phyloP scores from a whole-genome alignment of 2,797 vertebrate species.

The Fistularia commersonii region DNA sequence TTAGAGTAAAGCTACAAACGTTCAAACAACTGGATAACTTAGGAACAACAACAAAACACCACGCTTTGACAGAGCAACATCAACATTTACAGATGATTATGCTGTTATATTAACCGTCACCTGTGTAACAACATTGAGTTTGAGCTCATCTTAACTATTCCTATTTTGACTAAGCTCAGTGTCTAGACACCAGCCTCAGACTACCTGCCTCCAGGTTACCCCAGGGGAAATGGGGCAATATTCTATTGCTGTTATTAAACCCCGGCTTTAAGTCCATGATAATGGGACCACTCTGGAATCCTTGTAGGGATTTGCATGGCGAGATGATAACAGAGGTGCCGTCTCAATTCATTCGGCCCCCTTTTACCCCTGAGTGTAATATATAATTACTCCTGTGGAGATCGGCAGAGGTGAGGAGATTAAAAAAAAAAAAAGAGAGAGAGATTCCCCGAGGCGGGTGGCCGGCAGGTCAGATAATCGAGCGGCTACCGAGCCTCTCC shows the following conservation, averaged over 20 bases:
- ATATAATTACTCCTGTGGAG: constrained; percentile 4
- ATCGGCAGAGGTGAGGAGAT: constrained; percentile 44
- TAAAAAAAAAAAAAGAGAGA: constrained; percentile 31
- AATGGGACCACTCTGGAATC: constrained; percentile 34
- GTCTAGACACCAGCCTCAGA: constrained; percentile 13
- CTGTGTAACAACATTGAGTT: too few relatives aligned
- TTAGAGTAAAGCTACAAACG: too few relatives aligned
- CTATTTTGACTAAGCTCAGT: constrained; percentile 8
- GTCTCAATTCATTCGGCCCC: constrained; percentile 33
- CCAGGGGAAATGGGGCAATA: constrained; percentile 21
- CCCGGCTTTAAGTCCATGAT: constrained; percentile 36
- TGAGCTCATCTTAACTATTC: too few relatives aligned
- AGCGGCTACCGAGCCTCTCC: constrained; percentile 15
- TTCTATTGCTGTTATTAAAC: constrained; percentile 37
- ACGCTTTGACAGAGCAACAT: too few relatives aligned
- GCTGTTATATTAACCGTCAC: too few relatives aligned
- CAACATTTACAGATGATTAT: too few relatives aligned
- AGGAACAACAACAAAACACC: too few relatives aligned
- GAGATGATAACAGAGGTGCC: constrained; percentile 49
- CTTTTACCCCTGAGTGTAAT: constrained; percentile 53
- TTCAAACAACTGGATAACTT: too few relatives aligned
- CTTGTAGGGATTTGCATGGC: constrained; percentile 39
- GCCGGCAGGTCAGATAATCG: constrained; percentile 16
- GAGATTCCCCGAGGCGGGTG: constrained; percentile 35
- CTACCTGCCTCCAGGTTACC: constrained; percentile 15